phyloP scores from a whole-genome alignment of 2,113 vertebrate species.

The western clawed frog (Xenopus tropicalis) region DNA sequence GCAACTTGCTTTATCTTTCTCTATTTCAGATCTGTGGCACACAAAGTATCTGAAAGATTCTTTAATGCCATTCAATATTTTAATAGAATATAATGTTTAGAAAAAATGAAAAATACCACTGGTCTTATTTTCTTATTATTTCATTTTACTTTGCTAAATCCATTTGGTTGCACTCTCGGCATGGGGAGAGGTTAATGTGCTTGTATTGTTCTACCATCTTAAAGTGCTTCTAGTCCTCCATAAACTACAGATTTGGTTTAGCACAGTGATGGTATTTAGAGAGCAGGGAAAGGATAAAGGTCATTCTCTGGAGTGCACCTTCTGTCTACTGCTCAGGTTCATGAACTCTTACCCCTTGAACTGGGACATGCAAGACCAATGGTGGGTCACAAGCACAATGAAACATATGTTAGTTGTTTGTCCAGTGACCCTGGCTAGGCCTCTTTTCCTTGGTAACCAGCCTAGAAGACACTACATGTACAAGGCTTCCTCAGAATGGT shows the following conservation, averaged over 20 bases:
- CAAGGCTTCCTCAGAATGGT: conserved; percentile 14
- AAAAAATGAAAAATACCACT: too few species aligned
- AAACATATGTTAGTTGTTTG: conserved; percentile 44
- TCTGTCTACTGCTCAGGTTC: conserved; percentile 47
- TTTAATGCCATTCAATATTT: too few species aligned
- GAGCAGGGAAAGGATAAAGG: conserved; percentile 46
- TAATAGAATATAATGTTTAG: too few species aligned
- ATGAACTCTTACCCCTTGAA: conserved; percentile 54
- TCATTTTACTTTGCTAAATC: too few species aligned
- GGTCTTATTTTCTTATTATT: too few species aligned
- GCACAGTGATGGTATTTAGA: conserved; percentile 40
- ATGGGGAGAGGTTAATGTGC: not conserved
- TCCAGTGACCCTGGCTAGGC: conserved; percentile 33
- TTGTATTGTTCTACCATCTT: conserved; percentile 27
- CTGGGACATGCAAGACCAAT: conserved; percentile 43
- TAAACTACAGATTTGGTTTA: conserved; percentile 16
- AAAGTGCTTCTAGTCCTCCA: conserved; percentile 17
- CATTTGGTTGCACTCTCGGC: conserved; percentile 9
- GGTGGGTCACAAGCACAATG: conserved; percentile 39
- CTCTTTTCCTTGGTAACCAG: conserved; percentile 45
- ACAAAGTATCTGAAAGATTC: too few species aligned
- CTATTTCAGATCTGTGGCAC: too few species aligned
- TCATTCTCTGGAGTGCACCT: conserved; percentile 48
- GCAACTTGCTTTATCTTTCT: too few species aligned
- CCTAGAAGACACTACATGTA: conserved; percentile 33